Evolutionary conservation across 1,140 invertebrate species (phyloP).

Genomic region (Brachionus rubens): DNA sequence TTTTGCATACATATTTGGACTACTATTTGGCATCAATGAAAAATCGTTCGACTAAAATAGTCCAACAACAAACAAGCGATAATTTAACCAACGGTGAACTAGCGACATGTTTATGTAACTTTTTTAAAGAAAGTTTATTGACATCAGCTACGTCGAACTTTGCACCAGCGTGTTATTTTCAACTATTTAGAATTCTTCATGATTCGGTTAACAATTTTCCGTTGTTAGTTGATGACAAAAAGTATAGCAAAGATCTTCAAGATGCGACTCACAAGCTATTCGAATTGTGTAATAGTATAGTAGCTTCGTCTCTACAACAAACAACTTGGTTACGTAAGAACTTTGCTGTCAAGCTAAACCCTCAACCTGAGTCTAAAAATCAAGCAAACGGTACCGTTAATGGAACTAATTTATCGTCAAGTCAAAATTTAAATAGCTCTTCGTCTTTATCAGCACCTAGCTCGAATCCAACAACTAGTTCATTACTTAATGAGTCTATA

Average conservation of each 20-base stretch:
- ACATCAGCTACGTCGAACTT: slow-evolving; percentile 57
- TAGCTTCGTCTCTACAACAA: slow-evolving; percentile 81
- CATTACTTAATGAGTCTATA: too few species aligned
- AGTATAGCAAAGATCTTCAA: slow-evolving; percentile 77
- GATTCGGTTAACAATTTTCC: slow-evolving; percentile 13
- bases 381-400: not conserved
- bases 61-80: not conserved
- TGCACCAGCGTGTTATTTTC: slow-evolving; percentile 74
- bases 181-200: slow-evolving; percentile 63
- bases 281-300: slow-evolving; percentile 78
- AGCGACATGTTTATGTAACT: slow-evolving; percentile 22
- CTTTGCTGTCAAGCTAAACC: slow-evolving; percentile 71
- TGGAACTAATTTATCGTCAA: not conserved
- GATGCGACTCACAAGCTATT: slow-evolving; percentile 68
- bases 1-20: slow-evolving; percentile 42
- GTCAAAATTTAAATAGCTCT: not conserved
- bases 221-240: slow-evolving; percentile 67
- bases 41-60: not conserved
- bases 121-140: slow-evolving; percentile 31
- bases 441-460: not conserved
- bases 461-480: not conserved
- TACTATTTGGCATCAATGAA: not conserved
- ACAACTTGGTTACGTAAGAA: slow-evolving; percentile 85
- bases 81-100: not conserved
- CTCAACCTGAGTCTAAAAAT: slow-evolving; percentile 56